Conservation (phyloP, 1,140 invertebrate genomes). For the Zaprionus davidi region DNA sequence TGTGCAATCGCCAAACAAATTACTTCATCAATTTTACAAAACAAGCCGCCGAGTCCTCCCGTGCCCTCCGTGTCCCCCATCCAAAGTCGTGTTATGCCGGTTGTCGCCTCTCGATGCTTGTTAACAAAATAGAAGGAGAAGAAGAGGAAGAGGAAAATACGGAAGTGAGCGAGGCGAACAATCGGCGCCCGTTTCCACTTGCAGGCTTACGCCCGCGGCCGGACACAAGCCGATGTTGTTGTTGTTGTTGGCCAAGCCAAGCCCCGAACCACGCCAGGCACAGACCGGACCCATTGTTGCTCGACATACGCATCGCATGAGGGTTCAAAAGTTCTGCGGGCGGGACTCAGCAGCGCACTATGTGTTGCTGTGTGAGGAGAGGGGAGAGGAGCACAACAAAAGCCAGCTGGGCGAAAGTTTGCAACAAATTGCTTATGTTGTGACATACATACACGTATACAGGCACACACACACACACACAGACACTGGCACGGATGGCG, state of each 20-base stretch:
- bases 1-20: slow-evolving; percentile 79
- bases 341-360: slow-evolving; percentile 9
- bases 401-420: slow-evolving; percentile 68
- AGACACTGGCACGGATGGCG: background rate
- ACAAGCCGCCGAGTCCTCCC: slow-evolving; percentile 46
- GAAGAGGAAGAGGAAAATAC: slow-evolving; percentile 27
- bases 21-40: slow-evolving; percentile 82
- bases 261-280: too few relatives aligned
- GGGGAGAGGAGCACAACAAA: slow-evolving; percentile 58
- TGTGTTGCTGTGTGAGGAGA: slow-evolving; percentile 3
- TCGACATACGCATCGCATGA: slow-evolving; percentile 54
- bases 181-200: slow-evolving; percentile 11
- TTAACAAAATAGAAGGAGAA: background rate
- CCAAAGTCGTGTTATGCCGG: slow-evolving; percentile 7
- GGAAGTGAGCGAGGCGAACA: slow-evolving; percentile 38
- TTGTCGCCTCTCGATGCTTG: background rate
- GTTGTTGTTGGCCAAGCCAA: too few relatives aligned
- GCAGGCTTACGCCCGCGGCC: slow-evolving; percentile 10
- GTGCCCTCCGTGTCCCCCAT: background rate
- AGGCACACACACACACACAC: slow-evolving; percentile 21
- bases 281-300: slow-evolving; percentile 31
- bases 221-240: slow-evolving; percentile 33
- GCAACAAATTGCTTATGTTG: slow-evolving; percentile 79
- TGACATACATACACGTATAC: slow-evolving; percentile 53
- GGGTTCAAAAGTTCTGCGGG: slow-evolving; percentile 40